Conservation (phyloP, 2,113 vertebrate species). For the Notechis scutatus region DNA sequence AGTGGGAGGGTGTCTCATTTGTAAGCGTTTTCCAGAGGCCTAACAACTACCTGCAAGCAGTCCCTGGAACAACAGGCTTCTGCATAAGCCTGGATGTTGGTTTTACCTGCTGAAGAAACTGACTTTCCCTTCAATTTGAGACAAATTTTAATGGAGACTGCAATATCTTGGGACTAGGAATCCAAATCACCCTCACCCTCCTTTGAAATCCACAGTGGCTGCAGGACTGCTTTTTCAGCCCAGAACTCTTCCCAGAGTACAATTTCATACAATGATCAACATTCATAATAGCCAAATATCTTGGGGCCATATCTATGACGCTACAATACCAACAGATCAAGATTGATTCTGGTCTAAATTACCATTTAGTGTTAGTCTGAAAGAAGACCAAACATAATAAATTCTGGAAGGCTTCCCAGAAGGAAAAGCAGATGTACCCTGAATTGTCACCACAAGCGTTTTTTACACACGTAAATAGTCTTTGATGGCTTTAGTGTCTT, state of each 20-base stretch:
- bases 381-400: not conserved
- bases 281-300: not conserved
- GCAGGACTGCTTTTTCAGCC: not conserved
- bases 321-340: not conserved
- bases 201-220: not conserved
- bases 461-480: not conserved
- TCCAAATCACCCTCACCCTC: not conserved
- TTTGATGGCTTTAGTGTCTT: not conserved
- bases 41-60: not conserved
- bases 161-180: not conserved
- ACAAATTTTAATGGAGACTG: not conserved
- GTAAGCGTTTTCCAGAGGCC: not conserved
- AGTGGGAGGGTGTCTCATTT: not conserved
- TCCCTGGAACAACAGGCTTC: not conserved
- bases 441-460: not conserved
- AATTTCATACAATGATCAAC: not conserved
- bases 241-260: not conserved
- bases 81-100: not conserved
- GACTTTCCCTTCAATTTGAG: not conserved
- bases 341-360: not conserved
- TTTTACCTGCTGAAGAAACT: not conserved
- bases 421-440: not conserved
- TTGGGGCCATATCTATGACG: not conserved
- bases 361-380: not conserved
- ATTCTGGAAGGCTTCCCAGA: not conserved